A percentile compares a stretch with the other conserved stretches of the same genome.
Conservation (phyloP, 30 jellyfish, hydroid and myxozoan genomes). For the Clytia hemisphaerica region DNA sequence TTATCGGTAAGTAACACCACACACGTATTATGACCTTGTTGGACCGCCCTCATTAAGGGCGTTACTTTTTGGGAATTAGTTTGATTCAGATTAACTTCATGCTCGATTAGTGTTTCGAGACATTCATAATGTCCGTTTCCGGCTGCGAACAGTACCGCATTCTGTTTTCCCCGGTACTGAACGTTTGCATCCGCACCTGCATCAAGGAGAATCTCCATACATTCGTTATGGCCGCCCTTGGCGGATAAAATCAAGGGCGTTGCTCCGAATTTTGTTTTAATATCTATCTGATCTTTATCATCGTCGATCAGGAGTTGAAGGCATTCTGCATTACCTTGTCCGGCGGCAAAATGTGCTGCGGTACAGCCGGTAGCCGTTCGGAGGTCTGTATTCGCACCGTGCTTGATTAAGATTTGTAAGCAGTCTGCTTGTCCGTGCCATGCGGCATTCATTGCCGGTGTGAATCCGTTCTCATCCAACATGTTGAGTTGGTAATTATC, state of each 20-base stretch:
- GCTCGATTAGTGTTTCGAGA: slow-evolving; percentile 15
- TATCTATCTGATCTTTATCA: slow-evolving; percentile 28
- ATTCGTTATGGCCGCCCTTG: slow-evolving; percentile 55
- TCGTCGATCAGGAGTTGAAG: slow-evolving; percentile 21
- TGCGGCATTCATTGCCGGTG: slow-evolving; percentile 65
- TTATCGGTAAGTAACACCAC: slow-evolving; percentile 24
- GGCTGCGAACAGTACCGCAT: slow-evolving; percentile 55
- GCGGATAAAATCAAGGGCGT: slow-evolving; percentile 60
- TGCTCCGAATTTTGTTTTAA: slow-evolving; percentile 53
- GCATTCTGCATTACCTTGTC: slow-evolving; percentile 42
- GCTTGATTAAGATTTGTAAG: slow-evolving; percentile 33
- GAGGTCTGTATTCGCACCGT: slow-evolving; percentile 36
- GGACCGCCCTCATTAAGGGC: slow-evolving; percentile 64
- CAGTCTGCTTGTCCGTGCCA: slow-evolving; percentile 54
- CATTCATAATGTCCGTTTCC: slow-evolving; percentile 64
- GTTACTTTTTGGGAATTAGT: slow-evolving; percentile 48
- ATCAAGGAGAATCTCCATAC: slow-evolving; percentile 24
- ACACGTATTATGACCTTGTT: slow-evolving; percentile 44
- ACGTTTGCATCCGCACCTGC: slow-evolving; percentile 45
- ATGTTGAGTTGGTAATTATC: slow-evolving; percentile 31
- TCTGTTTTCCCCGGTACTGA: slow-evolving; percentile 42
- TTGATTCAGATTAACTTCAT: slow-evolving; percentile 30
- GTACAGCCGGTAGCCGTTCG: slow-evolving; percentile 42
- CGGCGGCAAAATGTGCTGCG: slow-evolving; percentile 65
- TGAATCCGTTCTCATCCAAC: slow-evolving; percentile 49